Evolutionary conservation across 2,113 vertebrate genomes (phyloP).

Genomic region (Noctilio leporinus): DNA sequence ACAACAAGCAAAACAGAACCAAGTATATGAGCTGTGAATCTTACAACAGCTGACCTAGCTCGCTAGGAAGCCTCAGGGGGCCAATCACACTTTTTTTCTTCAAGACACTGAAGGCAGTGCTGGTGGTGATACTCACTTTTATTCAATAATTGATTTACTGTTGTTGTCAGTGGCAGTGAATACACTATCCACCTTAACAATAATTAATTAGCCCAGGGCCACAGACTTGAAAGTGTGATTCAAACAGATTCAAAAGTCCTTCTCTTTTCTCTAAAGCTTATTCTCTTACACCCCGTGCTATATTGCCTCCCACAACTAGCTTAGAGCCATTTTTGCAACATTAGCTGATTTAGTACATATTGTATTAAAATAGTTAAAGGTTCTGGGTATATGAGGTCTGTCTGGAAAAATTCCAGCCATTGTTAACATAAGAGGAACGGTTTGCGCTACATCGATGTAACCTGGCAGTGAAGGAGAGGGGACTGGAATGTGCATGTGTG

Average conservation of each 20-base stretch:
- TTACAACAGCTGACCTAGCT: not conserved
- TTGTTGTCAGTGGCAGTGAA: not conserved
- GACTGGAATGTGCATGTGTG: no score
- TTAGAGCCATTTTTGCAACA: not conserved
- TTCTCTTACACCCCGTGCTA: not conserved
- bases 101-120: not conserved
- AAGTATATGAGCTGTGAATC: not conserved
- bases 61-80: not conserved
- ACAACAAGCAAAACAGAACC: no score
- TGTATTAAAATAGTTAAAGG: slow-evolving; percentile 3
- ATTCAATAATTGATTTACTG: not conserved
- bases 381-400: not conserved
- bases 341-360: not conserved
- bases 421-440: no score
- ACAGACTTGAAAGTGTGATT: not conserved
- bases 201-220: not conserved
- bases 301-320: not conserved
- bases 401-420: no score
- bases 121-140: not conserved
- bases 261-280: not conserved
- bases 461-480: no score
- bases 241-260: not conserved
- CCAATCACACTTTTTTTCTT: not conserved
- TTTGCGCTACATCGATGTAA: no score
- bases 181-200: not conserved